Evolutionary conservation across 2,888 invertebrate genomes (phyloP).

Genomic region (Andrena chrysosceles): DNA sequence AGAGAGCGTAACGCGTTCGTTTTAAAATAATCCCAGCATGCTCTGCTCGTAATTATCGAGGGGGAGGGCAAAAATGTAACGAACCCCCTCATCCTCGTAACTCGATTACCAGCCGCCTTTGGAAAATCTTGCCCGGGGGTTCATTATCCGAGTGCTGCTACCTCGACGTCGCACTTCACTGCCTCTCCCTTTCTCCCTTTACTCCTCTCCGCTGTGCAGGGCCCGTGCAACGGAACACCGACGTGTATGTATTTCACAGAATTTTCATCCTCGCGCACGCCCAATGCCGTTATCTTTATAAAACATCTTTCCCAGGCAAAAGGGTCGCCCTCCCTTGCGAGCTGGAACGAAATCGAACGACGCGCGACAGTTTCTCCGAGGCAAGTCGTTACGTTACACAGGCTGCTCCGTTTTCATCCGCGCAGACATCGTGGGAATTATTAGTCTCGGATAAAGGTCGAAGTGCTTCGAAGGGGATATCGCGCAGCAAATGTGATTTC

Average conservation of each 20-base stretch:
- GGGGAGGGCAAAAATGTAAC: constrained; percentile 17
- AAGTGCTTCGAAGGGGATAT: too few species aligned
- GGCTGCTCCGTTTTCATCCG: constrained; percentile 1
- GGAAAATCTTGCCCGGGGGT: constrained; percentile 29
- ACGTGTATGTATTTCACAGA: not conserved
- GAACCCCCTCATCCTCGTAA: constrained; percentile 11
- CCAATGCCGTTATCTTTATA: constrained; percentile 15
- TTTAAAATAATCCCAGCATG: too few species aligned
- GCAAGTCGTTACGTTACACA: too few species aligned
- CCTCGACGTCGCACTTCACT: constrained; percentile 23
- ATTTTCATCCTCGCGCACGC: constrained; percentile 9
- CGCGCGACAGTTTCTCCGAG: too few species aligned
- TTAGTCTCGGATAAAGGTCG: not conserved
- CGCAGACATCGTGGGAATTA: not conserved
- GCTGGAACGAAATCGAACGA: constrained; percentile 12
- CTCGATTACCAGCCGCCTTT: constrained; percentile 27
- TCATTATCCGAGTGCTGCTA: constrained; percentile 10
- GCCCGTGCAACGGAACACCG: too few species aligned
- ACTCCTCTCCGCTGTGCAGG: too few species aligned
- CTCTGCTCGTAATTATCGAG: too few species aligned
- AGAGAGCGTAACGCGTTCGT: too few species aligned
- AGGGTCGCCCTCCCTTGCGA: not conserved
- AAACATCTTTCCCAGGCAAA: not conserved
- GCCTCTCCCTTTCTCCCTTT: not conserved
- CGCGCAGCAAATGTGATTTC: too few species aligned